These are phyloP conservation scores for Mythimna lalbum DNA, from an alignment of 2,888 invertebrate species.

Conservation along the genomic window DNA sequence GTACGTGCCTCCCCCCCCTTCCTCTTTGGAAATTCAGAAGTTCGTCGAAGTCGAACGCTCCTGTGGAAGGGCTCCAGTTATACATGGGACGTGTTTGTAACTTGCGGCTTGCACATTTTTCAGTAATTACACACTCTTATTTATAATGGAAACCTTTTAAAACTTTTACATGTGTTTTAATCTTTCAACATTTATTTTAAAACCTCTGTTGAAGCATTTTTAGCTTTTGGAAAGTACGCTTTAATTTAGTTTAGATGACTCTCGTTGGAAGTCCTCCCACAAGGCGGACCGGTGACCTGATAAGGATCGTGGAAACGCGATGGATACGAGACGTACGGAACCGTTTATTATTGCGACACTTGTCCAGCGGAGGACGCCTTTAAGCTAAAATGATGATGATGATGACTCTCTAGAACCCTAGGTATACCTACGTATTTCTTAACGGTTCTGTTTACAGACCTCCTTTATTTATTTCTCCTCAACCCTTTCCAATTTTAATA, in stretches of 20 bases:
- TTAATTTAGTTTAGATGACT: not conserved
- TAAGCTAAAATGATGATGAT: too few species aligned
- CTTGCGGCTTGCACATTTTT: not conserved
- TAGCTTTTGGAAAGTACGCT: not conserved
- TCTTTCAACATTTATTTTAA: not conserved
- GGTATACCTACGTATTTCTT: too few species aligned
- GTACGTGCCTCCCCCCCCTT: not conserved
- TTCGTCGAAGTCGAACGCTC: slow-evolving; percentile 6
- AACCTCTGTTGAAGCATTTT: not conserved
- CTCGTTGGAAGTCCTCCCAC: not conserved
- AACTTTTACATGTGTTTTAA: not conserved
- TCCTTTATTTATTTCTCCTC: not conserved
- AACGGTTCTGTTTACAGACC: not conserved
- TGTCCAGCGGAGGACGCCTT: too few species aligned
- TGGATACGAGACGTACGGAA: too few species aligned
- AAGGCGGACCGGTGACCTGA: too few species aligned
- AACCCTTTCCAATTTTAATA: not conserved
- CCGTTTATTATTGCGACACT: too few species aligned
- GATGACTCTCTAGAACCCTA: too few species aligned
- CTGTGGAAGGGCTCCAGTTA: slow-evolving; percentile 16
- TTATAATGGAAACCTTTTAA: not conserved
- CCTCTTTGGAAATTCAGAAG: not conserved
- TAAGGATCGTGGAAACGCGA: too few species aligned
- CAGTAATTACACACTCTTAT: not conserved
- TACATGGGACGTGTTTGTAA: slow-evolving; percentile 28